A percentile compares a stretch with the other conserved stretches of the same genome.
Evolutionary conservation across 2,797 vertebrate species (phyloP).

Genomic region (Spatula clypeata): DNA sequence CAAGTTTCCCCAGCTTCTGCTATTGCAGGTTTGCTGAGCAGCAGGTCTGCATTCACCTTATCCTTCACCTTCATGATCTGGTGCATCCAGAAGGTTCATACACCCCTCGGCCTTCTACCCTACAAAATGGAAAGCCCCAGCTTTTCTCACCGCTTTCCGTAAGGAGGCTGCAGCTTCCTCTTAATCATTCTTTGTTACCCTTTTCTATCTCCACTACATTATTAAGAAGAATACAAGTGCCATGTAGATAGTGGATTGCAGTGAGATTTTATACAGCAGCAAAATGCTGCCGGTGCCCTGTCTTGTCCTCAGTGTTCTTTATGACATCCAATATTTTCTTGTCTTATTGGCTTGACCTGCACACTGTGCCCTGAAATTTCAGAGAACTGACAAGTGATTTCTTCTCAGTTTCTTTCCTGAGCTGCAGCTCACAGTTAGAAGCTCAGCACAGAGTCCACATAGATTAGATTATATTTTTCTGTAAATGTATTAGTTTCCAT

Average conservation of each 20-base stretch:
- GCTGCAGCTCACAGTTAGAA: not conserved
- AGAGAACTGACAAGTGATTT: not conserved
- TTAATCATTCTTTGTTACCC: not conserved
- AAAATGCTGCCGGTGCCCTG: fast-evolving
- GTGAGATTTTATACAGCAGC: fast-evolving
- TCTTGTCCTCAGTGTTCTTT: not conserved
- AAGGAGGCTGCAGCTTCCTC: not conserved
- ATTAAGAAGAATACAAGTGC: not conserved
- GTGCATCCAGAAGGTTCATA: not conserved
- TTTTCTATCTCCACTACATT: not conserved
- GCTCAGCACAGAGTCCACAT: not conserved
- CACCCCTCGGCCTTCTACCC: not conserved
- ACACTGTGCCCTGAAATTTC: not conserved
- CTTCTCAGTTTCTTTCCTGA: not conserved
- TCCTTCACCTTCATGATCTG: not conserved
- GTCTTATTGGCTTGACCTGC: not conserved
- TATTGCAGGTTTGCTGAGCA: not conserved
- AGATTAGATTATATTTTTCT: not conserved
- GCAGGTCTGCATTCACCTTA: not conserved
- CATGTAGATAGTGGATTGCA: not conserved
- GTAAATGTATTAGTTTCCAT: not conserved
- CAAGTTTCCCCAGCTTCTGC: not conserved
- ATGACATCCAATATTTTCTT: not conserved
- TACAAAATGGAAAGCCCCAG: not conserved
- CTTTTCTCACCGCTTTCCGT: fast-evolving